A percentile compares a stretch with the other conserved stretches of the same genome.
These are phyloP conservation scores for Notocelia uddmanniana DNA, from an alignment of 2,888 invertebrate genomes.

Conservation along the genomic window DNA sequence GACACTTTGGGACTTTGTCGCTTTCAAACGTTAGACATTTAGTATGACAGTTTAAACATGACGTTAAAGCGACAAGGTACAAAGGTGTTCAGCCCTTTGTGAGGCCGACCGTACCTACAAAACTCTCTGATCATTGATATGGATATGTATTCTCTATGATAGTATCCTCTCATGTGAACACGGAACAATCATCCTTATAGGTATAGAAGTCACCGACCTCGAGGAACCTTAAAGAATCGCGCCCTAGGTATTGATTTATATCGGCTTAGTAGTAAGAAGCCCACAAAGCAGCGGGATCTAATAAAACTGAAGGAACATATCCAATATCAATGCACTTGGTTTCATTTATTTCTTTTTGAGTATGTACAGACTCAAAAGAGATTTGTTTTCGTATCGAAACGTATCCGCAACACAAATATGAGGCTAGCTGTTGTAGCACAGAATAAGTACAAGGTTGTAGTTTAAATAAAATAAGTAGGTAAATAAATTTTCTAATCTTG, in stretches of 20 bases:
- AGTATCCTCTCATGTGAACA: neutral
- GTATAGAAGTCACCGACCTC: neutral
- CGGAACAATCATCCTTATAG: neutral
- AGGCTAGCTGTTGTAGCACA: no score
- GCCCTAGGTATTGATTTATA: slow-evolving; percentile 25
- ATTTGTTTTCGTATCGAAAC: neutral
- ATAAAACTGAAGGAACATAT: slow-evolving; percentile 29
- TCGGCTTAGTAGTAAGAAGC: slow-evolving; percentile 25
- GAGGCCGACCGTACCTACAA: no score
- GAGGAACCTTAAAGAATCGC: neutral
- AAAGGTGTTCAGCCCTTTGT: no score
- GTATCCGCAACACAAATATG: slow-evolving; percentile 14
- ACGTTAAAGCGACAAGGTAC: no score
- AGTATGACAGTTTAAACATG: no score
- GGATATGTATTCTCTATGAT: neutral
- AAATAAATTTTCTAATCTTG: no score
- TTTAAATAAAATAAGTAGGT: neutral
- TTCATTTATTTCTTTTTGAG: slow-evolving; percentile 17
- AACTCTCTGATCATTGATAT: no score
- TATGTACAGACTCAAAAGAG: slow-evolving; percentile 15
- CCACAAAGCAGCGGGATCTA: slow-evolving; percentile 31
- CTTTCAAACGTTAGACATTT: no score
- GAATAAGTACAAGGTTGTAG: neutral
- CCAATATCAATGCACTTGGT: slow-evolving; percentile 33
- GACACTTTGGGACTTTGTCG: no score